These are phyloP conservation scores for Petromus typicus DNA, from an alignment of 2,113 vertebrate genomes.

Conservation along the genomic window DNA sequence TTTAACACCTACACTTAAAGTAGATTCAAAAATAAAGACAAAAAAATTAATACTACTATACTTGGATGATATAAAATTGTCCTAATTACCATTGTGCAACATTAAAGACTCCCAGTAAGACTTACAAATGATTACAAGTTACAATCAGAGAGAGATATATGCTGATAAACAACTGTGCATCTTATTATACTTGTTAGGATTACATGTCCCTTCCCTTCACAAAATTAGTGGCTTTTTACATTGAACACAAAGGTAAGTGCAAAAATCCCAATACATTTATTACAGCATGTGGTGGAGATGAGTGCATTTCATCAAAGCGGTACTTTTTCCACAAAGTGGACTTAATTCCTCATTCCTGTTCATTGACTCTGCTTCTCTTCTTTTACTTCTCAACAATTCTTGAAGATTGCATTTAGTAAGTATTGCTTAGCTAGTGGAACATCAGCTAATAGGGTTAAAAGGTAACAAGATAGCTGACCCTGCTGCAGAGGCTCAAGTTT, in stretches of 20 bases:
- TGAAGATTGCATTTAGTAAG: not conserved
- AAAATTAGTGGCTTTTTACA: not conserved
- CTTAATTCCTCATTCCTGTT: not conserved
- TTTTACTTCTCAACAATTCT: not conserved
- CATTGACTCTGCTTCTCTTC: not conserved
- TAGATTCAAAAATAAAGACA: not conserved
- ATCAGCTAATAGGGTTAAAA: slow-evolving; percentile 59
- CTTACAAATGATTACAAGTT: not conserved
- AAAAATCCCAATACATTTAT: not conserved
- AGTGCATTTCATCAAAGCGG: not conserved
- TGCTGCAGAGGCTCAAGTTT: slow-evolving; percentile 33
- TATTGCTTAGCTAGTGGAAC: slow-evolving; percentile 68
- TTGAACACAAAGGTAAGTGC: not conserved
- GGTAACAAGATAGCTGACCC: slow-evolving; percentile 73
- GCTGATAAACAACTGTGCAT: not conserved
- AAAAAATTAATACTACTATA: slow-evolving; percentile 17
- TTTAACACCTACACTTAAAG: not conserved
- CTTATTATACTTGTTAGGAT: not conserved
- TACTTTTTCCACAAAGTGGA: not conserved
- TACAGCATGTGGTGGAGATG: not conserved
- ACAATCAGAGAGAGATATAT: not conserved
- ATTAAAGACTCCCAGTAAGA: not conserved
- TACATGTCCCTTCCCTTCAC: not conserved
- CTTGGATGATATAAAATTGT: not conserved
- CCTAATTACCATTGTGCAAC: not conserved